phyloP scores from a whole-genome alignment of 2,888 invertebrate species.

The Aleiodes alternator region DNA sequence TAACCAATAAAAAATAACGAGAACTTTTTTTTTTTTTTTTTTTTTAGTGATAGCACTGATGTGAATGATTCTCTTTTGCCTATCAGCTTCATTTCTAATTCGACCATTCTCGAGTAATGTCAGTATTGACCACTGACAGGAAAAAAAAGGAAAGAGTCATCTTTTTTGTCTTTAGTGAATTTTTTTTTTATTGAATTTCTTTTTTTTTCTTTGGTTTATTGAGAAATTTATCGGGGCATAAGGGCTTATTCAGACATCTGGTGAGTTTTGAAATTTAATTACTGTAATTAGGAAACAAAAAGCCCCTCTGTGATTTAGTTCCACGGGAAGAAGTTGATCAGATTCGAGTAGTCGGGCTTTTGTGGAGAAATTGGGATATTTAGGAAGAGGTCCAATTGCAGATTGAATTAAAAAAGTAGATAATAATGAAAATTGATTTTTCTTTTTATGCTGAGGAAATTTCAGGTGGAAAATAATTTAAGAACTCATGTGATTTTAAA shows the following conservation, averaged over 20 bases:
- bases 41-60: conserved; percentile 24
- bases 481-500: no score
- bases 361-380: no score
- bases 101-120: conserved; percentile 3
- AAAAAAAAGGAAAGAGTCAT: neutral
- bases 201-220: neutral
- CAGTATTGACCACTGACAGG: neutral
- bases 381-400: no score
- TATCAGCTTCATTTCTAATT: conserved; percentile 35
- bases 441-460: no score
- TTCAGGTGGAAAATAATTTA: no score
- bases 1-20: conserved; percentile 28
- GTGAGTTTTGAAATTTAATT: conserved; percentile 28
- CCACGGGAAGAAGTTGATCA: no score
- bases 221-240: neutral
- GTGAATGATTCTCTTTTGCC: conserved; percentile 3
- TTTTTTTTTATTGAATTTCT: neutral
- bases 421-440: no score
- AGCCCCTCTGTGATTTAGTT: neutral
- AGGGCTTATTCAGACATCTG: conserved; percentile 7
- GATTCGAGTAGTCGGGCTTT: no score
- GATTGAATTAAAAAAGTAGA: no score
- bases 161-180: neutral
- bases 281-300: conserved; percentile 1
- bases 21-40: neutral